phyloP scores from a whole-genome alignment of 2,888 invertebrate species.

The Brachylomia viminalis region DNA sequence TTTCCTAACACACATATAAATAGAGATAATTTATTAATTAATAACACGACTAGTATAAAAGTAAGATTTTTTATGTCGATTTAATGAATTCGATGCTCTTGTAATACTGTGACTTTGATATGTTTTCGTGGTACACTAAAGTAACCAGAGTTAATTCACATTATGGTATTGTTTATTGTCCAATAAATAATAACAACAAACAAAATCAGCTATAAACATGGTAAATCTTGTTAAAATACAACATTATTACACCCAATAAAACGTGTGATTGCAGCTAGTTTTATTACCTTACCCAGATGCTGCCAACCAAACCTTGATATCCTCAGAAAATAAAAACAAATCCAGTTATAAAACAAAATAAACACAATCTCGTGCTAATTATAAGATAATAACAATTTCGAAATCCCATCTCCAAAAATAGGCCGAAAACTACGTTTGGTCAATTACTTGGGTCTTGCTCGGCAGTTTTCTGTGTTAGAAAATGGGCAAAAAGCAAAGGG shows the following conservation, averaged over 20 bases:
- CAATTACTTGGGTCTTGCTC: constrained; percentile 58
- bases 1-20: too few species aligned
- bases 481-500: constrained; percentile 60
- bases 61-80: not conserved
- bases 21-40: not conserved
- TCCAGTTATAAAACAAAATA: not conserved
- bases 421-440: constrained; percentile 42
- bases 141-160: not conserved
- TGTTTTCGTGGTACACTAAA: not conserved
- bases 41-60: not conserved
- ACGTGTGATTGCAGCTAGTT: constrained; percentile 12
- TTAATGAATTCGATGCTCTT: not conserved
- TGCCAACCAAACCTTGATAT: not conserved
- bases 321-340: constrained; percentile 9
- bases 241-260: constrained; percentile 18
- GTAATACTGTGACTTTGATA: too few species aligned
- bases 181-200: constrained; percentile 3
- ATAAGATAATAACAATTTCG: constrained; percentile 25
- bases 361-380: not conserved
- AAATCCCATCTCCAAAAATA: constrained; percentile 31
- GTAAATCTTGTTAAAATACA: constrained; percentile 2
- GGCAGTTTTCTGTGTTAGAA: constrained; percentile 47
- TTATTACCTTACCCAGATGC: not conserved
- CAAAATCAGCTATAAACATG: not conserved
- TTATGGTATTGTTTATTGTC: not conserved